These are phyloP conservation scores for Pipistrellus kuhlii DNA, from an alignment of 2,797 vertebrate species.

Conservation along the genomic window DNA sequence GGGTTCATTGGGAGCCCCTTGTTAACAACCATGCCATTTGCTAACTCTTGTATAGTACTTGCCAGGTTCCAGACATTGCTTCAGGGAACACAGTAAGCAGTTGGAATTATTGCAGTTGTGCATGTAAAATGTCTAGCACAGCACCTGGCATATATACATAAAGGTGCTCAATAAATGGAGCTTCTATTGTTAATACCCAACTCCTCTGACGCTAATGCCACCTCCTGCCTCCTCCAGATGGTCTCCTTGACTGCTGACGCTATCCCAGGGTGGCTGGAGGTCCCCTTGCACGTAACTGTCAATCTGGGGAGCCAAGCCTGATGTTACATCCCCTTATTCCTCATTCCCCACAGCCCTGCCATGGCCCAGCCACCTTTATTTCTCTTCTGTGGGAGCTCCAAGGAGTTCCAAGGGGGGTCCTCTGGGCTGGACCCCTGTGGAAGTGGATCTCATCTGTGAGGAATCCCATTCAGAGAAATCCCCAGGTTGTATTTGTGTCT, in stretches of 20 bases:
- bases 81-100: slow-evolving; percentile 26
- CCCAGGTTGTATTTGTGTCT: slow-evolving; percentile 71
- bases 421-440: not conserved
- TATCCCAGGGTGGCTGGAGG: not conserved
- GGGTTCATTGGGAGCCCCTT: not conserved
- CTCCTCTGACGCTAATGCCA: not conserved
- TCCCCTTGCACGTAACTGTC: not conserved
- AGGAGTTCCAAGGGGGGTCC: not conserved
- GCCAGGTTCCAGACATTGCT: not conserved
- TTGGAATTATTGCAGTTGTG: slow-evolving; percentile 16
- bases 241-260: not conserved
- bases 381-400: not conserved
- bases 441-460: not conserved
- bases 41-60: slow-evolving; percentile 29
- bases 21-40: not conserved
- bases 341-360: not conserved
- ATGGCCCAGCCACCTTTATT: not conserved
- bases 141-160: not conserved
- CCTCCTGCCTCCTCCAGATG: not conserved
- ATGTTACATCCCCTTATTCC: not conserved
- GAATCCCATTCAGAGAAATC: slow-evolving; percentile 58
- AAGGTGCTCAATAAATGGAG: not conserved
- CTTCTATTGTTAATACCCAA: not conserved
- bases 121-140: not conserved
- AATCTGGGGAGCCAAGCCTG: not conserved